phyloP scores from a whole-genome alignment of 2,888 invertebrate species.

The Ditula angustiorana region DNA sequence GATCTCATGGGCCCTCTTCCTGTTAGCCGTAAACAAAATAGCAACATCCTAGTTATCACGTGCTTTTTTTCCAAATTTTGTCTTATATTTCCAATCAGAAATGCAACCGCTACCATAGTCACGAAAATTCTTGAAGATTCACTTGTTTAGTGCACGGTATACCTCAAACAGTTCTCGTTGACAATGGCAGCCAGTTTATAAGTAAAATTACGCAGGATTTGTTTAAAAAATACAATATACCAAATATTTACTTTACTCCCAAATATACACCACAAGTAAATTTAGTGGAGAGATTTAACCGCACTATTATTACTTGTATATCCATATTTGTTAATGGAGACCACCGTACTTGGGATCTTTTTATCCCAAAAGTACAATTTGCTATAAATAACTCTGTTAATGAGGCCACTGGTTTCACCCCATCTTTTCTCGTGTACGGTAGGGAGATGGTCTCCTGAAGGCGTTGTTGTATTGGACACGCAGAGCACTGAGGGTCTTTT shows the following conservation, averaged over 20 bases:
- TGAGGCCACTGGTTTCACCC: too few relatives aligned
- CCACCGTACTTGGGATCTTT: constrained; percentile 21
- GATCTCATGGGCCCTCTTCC: not conserved
- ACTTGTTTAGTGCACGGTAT: constrained; percentile 41
- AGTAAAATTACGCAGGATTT: constrained; percentile 21
- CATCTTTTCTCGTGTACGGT: too few relatives aligned
- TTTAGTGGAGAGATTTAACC: constrained; percentile 40
- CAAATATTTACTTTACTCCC: constrained; percentile 40
- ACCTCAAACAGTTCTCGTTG: constrained; percentile 25
- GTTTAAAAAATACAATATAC: constrained; percentile 38
- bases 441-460: too few relatives aligned
- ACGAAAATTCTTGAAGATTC: constrained; percentile 35
- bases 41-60: too few relatives aligned
- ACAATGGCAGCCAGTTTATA: constrained; percentile 39
- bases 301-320: constrained; percentile 42
- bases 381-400: too few relatives aligned
- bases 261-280: constrained; percentile 41
- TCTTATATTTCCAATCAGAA: not conserved
- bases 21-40: not conserved
- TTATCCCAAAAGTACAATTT: constrained; percentile 21
- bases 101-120: not conserved
- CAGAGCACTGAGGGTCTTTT: too few relatives aligned
- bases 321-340: too few relatives aligned
- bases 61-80: not conserved
- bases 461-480: too few relatives aligned